A percentile compares a stretch with the other conserved stretches of the same genome.
phyloP scores from a whole-genome alignment of 1,140 invertebrate species.

The Agrypnia vestita region DNA sequence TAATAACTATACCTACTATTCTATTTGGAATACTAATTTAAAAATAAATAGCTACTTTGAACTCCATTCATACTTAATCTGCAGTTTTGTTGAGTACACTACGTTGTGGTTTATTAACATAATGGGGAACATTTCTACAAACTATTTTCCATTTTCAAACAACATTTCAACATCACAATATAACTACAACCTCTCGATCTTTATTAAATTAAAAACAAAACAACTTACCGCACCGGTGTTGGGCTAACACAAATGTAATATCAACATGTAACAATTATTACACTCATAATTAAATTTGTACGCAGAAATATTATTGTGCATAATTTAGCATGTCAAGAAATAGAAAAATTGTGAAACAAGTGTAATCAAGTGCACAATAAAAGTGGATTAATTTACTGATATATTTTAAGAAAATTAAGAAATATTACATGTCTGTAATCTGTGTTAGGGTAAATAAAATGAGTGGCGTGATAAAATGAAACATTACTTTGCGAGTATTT shows the following conservation, averaged over 20 bases:
- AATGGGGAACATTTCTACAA: slow-evolving; percentile 7
- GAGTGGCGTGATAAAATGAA: too few relatives aligned
- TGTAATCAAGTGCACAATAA: not conserved
- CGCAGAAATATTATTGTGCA: slow-evolving; percentile 15
- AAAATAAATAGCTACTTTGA: slow-evolving; percentile 15
- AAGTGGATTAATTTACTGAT: not conserved
- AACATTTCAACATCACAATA: slow-evolving; percentile 22
- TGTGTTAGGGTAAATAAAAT: not conserved
- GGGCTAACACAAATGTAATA: not conserved
- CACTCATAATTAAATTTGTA: slow-evolving; percentile 9
- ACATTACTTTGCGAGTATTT: not conserved
- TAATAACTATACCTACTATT: slow-evolving; percentile 1
- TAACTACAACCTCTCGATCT: slow-evolving; percentile 14
- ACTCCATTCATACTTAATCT: not conserved
- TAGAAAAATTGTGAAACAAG: not conserved
- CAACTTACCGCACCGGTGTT: not conserved
- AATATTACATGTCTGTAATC: not conserved
- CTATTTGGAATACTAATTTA: slow-evolving; percentile 19
- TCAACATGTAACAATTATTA: slow-evolving; percentile 10
- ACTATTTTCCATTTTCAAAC: slow-evolving; percentile 12
- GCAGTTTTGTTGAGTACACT: slow-evolving; percentile 1
- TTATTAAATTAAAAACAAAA: slow-evolving; percentile 3
- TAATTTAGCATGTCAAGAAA: slow-evolving; percentile 7
- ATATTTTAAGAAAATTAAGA: not conserved
- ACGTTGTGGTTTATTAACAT: not conserved